phyloP scores from a whole-genome alignment of 1,140 invertebrate species.

The Drosophila bifasciata region DNA sequence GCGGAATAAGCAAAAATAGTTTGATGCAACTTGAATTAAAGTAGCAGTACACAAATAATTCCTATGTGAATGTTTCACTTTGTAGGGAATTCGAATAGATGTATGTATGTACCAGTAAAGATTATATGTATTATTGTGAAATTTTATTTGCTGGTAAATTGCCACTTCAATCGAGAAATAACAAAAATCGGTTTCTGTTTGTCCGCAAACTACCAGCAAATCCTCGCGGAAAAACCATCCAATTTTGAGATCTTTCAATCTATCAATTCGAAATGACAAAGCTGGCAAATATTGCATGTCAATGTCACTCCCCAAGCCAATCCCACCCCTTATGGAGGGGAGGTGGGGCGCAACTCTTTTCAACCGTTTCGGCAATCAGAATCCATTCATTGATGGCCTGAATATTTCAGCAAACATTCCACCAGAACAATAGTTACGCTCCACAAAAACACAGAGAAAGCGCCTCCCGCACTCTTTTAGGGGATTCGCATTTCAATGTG shows the following conservation, averaged over 20 bases:
- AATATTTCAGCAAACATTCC: conserved; percentile 5
- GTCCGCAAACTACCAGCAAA: background rate
- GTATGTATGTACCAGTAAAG: background rate
- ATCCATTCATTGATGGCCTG: conserved; percentile 23
- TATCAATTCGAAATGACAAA: conserved; percentile 23
- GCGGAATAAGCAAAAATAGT: too few species aligned
- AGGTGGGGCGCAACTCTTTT: background rate
- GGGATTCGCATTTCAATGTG: background rate
- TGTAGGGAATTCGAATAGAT: too few species aligned
- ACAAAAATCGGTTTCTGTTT: conserved; percentile 7
- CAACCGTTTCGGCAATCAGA: conserved; percentile 15
- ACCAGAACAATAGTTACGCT: conserved; percentile 11
- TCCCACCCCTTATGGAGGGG: background rate
- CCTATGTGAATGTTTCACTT: background rate
- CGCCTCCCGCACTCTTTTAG: background rate
- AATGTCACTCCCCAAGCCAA: background rate
- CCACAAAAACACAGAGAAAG: background rate
- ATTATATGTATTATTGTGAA: background rate
- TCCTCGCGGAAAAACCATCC: background rate
- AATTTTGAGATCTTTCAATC: conserved; percentile 30
- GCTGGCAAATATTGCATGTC: conserved; percentile 24
- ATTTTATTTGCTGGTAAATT: conserved; percentile 7
- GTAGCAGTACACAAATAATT: background rate
- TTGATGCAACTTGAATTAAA: background rate
- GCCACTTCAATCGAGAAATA: background rate